These are phyloP conservation scores for Molossus alvarezi DNA, from an alignment of 2,797 vertebrate genomes.

Conservation along the genomic window DNA sequence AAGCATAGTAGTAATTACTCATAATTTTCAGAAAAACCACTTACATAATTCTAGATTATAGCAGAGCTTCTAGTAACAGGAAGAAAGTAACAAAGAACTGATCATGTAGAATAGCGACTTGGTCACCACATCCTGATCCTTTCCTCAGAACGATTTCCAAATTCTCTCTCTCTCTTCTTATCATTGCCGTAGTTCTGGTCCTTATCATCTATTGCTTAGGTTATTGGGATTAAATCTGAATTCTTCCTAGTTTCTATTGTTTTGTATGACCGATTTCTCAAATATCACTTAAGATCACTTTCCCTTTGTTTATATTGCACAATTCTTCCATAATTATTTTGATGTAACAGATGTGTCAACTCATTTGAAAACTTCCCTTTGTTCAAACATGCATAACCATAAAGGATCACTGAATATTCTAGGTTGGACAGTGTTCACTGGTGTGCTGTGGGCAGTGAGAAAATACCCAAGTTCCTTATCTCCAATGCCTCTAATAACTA, in stretches of 20 bases:
- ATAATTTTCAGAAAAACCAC: conserved; percentile 46
- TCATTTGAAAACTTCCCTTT: conserved; percentile 33
- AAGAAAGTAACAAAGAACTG: conserved; percentile 39
- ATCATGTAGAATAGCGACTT: background rate
- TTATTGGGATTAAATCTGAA: conserved; percentile 32
- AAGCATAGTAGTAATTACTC: conserved; percentile 27
- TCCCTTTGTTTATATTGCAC: conserved; percentile 38
- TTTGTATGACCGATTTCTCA: conserved; percentile 58
- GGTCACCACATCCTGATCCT: conserved; percentile 47
- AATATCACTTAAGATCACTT: conserved; percentile 41
- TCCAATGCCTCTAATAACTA: conserved; percentile 24
- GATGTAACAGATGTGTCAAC: conserved; percentile 5
- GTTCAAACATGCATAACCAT: background rate
- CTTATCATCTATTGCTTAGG: background rate
- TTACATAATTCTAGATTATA: conserved; percentile 45
- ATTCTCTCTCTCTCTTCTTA: background rate
- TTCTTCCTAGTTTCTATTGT: background rate
- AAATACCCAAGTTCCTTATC: conserved; percentile 29
- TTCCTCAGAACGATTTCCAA: conserved; percentile 24
- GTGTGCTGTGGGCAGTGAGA: background rate
- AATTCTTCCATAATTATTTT: conserved; percentile 37
- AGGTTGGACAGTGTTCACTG: background rate
- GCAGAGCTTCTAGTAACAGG: conserved; percentile 18
- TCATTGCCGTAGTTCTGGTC: background rate
- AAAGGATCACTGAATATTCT: conserved; percentile 35